These are phyloP conservation scores for Helicolenus hilgendorfi DNA, from an alignment of 2,797 vertebrate species.

Conservation along the genomic window DNA sequence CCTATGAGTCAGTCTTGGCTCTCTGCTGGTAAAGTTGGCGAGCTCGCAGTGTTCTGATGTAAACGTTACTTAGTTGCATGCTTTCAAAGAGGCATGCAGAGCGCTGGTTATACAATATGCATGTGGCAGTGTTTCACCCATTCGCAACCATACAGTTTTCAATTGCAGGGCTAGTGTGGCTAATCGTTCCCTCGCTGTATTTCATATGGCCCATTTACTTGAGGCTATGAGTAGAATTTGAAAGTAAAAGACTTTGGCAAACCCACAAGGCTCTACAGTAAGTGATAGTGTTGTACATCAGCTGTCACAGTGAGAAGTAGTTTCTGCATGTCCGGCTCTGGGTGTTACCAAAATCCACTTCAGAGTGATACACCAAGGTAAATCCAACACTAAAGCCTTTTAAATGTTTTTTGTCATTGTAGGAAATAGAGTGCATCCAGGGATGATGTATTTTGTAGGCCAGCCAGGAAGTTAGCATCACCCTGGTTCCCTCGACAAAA, in stretches of 20 bases:
- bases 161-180: neutral
- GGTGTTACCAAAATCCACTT: neutral
- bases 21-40: conserved; percentile 41
- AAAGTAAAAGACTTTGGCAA: neutral
- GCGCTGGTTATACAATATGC: conserved; percentile 28
- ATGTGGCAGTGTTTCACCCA: conserved; percentile 18
- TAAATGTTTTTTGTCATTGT: neutral
- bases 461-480: too few species aligned
- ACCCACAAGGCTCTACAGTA: neutral
- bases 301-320: neutral
- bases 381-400: neutral
- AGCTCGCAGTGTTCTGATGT: conserved; percentile 31
- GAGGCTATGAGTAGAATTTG: neutral
- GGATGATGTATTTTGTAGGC: too few species aligned
- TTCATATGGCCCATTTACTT: neutral
- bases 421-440: neutral
- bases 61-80: conserved; percentile 42
- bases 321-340: neutral
- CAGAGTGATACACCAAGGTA: neutral
- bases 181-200: conserved; percentile 3
- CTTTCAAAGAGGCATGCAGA: conserved; percentile 23
- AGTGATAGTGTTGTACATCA: neutral
- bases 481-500: too few species aligned
- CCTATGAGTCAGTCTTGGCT: conserved; percentile 34
- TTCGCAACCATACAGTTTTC: conserved; percentile 16